Evolutionary conservation across 2,888 invertebrate genomes (phyloP).

Genomic region (Petrolisthes manimaculis): DNA sequence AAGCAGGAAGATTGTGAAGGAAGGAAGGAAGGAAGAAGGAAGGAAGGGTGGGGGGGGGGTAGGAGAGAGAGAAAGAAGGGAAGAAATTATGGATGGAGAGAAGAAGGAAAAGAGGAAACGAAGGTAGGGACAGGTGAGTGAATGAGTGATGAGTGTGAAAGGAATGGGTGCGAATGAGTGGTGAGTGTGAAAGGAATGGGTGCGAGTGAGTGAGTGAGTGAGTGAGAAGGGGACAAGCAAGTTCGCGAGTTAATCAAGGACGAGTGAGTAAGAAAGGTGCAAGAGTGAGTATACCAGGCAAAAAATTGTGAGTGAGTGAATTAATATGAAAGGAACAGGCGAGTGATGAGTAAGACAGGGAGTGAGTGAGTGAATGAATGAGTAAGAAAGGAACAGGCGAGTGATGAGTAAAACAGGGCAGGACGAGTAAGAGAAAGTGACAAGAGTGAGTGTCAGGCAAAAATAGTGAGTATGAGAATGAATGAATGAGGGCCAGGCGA

Average conservation of each 20-base stretch:
- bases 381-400: background rate
- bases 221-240: slow-evolving; percentile 1
- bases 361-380: slow-evolving; percentile 11
- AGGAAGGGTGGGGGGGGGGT: background rate
- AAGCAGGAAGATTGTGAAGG: slow-evolving; percentile 6
- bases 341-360: background rate
- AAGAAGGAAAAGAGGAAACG: background rate
- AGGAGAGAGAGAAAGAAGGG: background rate
- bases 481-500: too few species aligned
- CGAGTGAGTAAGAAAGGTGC: background rate
- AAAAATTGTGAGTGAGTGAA: background rate
- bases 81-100: background rate
- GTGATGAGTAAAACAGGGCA: slow-evolving; percentile 25
- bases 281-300: background rate
- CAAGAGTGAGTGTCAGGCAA: background rate
- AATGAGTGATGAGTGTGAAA: background rate
- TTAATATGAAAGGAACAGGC: background rate
- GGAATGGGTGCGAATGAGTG: slow-evolving; percentile 30
- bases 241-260: background rate
- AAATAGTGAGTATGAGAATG: too few species aligned
- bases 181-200: background rate
- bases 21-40: background rate
- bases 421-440: slow-evolving; percentile 25
- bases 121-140: background rate
- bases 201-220: slow-evolving; percentile 36